These are phyloP conservation scores for Propithecus perrieri DNA, from an alignment of 2,797 vertebrate species.

Conservation along the genomic window DNA sequence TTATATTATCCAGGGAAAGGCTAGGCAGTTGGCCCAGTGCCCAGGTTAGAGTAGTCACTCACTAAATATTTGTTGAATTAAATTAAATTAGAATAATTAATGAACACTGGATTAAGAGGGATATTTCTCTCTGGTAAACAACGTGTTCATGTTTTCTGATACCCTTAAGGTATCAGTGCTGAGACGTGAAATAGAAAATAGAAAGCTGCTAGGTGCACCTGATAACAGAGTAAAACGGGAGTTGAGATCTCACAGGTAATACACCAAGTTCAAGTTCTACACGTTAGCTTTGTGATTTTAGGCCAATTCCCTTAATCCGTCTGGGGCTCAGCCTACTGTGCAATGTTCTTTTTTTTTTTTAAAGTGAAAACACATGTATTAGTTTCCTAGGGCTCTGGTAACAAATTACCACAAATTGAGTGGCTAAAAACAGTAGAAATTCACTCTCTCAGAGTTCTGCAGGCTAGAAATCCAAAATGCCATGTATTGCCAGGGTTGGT, in stretches of 20 bases:
- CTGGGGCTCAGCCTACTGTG: background rate
- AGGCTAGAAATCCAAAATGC: background rate
- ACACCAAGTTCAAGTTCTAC: background rate
- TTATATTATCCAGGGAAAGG: background rate
- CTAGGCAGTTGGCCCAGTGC: background rate
- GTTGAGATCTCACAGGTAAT: background rate
- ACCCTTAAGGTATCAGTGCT: background rate
- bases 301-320: background rate
- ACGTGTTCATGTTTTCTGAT: background rate
- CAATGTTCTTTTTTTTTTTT: background rate
- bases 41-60: background rate
- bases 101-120: constrained; percentile 27
- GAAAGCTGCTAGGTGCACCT: background rate
- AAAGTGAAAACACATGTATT: constrained; percentile 11
- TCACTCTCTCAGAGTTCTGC: background rate
- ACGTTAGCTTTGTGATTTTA: background rate
- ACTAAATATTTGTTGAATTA: constrained; percentile 60
- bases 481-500: no score
- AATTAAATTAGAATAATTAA: constrained; percentile 58
- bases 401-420: background rate
- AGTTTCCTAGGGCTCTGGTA: background rate
- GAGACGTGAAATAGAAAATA: background rate
- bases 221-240: background rate
- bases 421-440: background rate
- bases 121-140: constrained; percentile 45